These are phyloP conservation scores for Ranitomeya imitator DNA, from an alignment of 2,113 vertebrate species.

Conservation along the genomic window DNA sequence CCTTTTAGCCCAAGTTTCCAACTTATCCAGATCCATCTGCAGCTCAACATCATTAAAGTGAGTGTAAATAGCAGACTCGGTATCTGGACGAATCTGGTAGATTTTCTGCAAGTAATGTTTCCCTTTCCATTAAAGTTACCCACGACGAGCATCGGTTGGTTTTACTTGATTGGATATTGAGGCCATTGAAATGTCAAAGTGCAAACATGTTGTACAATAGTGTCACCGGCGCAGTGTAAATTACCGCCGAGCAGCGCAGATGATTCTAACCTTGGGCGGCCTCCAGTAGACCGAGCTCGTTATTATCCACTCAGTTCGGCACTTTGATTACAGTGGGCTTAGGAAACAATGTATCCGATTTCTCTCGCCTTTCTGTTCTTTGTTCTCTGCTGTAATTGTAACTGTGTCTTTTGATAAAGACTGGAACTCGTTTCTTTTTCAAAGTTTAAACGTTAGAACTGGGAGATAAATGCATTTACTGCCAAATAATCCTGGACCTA, in stretches of 20 bases:
- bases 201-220: neutral
- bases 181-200: neutral
- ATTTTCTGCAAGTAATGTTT: neutral
- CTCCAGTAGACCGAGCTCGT: neutral
- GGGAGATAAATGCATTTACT: neutral
- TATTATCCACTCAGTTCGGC: slow-evolving; percentile 25
- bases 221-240: slow-evolving; percentile 19
- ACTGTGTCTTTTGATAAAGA: neutral
- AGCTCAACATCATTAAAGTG: neutral
- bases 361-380: neutral
- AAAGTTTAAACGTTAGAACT: neutral
- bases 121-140: neutral
- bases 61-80: neutral
- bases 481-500: neutral
- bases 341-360: slow-evolving; percentile 16
- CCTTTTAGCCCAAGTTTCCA: too few species aligned
- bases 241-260: neutral
- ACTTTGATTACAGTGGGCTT: slow-evolving; percentile 10
- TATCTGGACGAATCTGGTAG: neutral
- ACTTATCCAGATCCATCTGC: too few species aligned
- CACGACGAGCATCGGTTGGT: neutral
- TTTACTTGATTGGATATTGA: neutral
- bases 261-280: neutral
- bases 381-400: slow-evolving; percentile 4
- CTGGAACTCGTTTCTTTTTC: neutral